Evolutionary conservation across 1,140 invertebrate genomes (phyloP), one percentile per base, ranked within the genome.

Genomic region (Acromyrmex echinatior): DNA sequence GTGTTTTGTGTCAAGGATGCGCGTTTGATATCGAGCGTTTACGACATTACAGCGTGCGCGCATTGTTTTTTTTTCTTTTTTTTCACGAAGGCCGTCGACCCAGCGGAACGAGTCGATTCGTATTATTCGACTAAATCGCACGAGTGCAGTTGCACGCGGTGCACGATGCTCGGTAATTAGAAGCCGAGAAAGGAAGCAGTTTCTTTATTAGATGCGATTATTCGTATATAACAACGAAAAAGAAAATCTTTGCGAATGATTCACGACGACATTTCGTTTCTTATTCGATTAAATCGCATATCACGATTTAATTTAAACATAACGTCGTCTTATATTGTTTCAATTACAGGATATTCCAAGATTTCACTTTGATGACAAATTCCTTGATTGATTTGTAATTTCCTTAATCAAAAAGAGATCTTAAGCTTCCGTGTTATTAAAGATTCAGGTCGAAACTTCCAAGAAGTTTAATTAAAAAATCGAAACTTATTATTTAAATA

Each of bases 1-100:
- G 39, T 10, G 78, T 90, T 90, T 51, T 58, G 73, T 91, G 90
- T 90, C 90, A 91, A 90, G 90, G 90, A 88, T 86, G 79, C 4
- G 68, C 58, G 7, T 45, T 77, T 86, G 71, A 58, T 39, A 16
- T 9, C 60, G 39, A 12, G 14, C 45, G 53, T 71, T 84, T 84
- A 63, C 80, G 39, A 82, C 14, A 84, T 49, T 84, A 51, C 28
- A 56, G 70, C 62, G 62, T 45, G n/a, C 39, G 39, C 39, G 39
- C 9, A 10, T 76, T 81, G 62, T 70, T 78, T 74, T 68, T 82
- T 73, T 78, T 18, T 81, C 60, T 70, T 84, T 51, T 60, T 25
- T 74, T 63, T 58, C 66, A 71, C 65, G 87, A 91, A 92, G 88
- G 89, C 87, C 87, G 51, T 49, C 85, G 84, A 91, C 56, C 63